Conservation (phyloP, 2,888 invertebrate genomes). For the Chymomyza amoena region DNA sequence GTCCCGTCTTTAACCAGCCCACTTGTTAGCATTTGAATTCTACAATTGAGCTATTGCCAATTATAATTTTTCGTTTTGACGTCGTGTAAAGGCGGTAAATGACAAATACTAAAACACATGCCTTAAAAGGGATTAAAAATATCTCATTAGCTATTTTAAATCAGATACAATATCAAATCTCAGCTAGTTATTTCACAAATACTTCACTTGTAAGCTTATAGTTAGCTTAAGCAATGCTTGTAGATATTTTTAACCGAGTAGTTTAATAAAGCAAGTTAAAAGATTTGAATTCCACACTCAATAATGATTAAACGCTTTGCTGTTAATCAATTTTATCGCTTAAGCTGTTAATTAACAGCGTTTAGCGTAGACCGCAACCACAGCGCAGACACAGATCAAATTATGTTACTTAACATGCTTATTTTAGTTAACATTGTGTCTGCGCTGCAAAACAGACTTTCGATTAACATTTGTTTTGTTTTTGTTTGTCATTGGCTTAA, state of each 20-base stretch:
- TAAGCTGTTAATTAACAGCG: neutral
- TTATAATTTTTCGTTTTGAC: neutral
- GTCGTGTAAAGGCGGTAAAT: neutral
- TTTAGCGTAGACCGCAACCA: neutral
- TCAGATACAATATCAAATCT: too few species aligned
- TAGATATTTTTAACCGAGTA: neutral
- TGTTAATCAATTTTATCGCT: neutral
- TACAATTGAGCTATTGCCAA: neutral
- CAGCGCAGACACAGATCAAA: neutral
- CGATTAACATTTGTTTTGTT: neutral
- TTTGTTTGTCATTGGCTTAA: neutral
- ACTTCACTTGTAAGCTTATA: neutral
- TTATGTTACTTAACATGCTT: neutral
- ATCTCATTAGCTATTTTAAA: neutral
- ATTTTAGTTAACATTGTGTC: neutral
- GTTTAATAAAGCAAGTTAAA: neutral
- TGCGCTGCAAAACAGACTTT: neutral
- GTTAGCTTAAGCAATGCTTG: too few species aligned
- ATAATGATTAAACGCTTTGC: neutral
- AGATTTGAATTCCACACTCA: neutral
- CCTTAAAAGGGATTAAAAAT: neutral
- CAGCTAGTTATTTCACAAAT: too few species aligned
- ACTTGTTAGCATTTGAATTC: too few species aligned
- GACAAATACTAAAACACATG: neutral
- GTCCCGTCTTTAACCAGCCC: too few species aligned